These are phyloP conservation scores for Leptinotarsa juncta DNA, from an alignment of 2,888 invertebrate genomes.

Conservation along the genomic window DNA sequence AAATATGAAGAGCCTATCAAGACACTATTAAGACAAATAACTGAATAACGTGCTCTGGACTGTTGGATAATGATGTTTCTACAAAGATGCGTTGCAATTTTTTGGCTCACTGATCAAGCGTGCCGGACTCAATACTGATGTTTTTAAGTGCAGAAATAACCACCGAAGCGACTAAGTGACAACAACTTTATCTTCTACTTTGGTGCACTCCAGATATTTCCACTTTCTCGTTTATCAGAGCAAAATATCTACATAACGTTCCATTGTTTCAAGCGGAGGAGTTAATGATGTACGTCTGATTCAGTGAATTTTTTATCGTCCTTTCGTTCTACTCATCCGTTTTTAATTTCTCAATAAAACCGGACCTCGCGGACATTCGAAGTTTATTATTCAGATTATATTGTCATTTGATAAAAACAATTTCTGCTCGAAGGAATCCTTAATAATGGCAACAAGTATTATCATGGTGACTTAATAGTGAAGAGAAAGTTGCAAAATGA, in stretches of 20 bases:
- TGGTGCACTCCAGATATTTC: conserved; percentile 24
- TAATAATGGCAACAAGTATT: background rate
- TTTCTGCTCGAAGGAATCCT: background rate
- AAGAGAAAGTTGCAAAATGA: no score
- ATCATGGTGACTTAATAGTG: background rate
- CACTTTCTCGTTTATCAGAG: conserved; percentile 36
- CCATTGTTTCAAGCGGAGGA: conserved; percentile 6
- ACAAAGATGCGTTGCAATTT: conserved; percentile 20
- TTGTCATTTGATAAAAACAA: background rate
- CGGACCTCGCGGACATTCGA: background rate
- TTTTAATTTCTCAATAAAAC: background rate
- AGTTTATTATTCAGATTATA: background rate
- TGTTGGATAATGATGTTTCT: background rate
- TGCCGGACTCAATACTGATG: conserved; percentile 14
- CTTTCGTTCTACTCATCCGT: background rate
- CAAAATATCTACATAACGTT: conserved; percentile 27
- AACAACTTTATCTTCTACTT: conserved; percentile 25
- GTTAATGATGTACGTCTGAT: conserved; percentile 20
- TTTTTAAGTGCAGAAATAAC: conserved; percentile 20
- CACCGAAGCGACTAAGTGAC: conserved; percentile 30
- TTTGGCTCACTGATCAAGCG: conserved; percentile 32
- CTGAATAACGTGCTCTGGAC: background rate
- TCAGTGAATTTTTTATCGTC: background rate
- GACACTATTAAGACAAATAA: background rate
- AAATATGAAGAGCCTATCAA: background rate